These are phyloP conservation scores for Nansenia antarctica DNA, from an alignment of 2,113 vertebrate genomes.

Conservation along the genomic window DNA sequence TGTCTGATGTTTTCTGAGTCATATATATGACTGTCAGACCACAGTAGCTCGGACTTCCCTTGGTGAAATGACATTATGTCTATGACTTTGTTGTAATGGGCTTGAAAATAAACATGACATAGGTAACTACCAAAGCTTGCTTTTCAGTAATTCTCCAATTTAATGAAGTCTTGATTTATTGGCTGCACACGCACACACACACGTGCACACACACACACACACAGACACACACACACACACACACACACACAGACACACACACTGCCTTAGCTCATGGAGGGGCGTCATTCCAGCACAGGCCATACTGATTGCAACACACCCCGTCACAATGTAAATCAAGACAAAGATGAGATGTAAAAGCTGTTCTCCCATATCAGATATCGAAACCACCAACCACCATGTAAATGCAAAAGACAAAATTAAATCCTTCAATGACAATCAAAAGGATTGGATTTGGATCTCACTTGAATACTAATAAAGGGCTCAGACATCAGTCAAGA, in stretches of 20 bases:
- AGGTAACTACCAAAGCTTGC: neutral
- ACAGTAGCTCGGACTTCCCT: neutral
- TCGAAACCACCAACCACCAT: neutral
- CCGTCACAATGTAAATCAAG: too few species aligned
- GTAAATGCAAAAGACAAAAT: neutral
- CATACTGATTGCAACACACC: too few species aligned
- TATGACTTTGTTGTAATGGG: neutral
- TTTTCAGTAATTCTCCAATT: neutral
- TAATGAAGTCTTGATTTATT: conserved; percentile 1
- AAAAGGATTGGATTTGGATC: neutral
- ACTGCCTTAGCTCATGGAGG: too few species aligned
- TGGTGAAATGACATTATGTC: neutral
- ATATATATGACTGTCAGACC: too few species aligned
- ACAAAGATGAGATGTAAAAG: too few species aligned
- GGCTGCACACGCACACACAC: neutral
- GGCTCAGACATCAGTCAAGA: too few species aligned
- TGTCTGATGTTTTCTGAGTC: conserved; percentile 16
- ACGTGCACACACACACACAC: too few species aligned
- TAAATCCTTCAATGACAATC: neutral
- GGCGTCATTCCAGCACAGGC: too few species aligned
- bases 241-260: too few species aligned
- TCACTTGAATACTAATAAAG: neutral
- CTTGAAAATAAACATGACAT: neutral
- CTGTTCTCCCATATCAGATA: too few species aligned
- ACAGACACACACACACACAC: too few species aligned